Evolutionary conservation across 2,113 vertebrate species (phyloP).

Genomic region (Elanoides forficatus): DNA sequence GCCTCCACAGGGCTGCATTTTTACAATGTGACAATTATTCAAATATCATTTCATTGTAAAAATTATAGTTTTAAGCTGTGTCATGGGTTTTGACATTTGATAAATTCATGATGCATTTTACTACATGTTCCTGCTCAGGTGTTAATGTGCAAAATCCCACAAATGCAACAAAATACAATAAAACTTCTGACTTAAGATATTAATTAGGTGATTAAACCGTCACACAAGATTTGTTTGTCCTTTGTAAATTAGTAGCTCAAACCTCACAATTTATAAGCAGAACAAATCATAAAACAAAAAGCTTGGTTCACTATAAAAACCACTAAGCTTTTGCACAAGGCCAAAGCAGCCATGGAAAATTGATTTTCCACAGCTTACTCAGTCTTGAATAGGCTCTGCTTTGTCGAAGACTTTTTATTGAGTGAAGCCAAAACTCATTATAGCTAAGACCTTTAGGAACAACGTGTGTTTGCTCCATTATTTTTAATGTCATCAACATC

Average conservation of each 20-base stretch:
- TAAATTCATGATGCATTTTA: conserved; percentile 21
- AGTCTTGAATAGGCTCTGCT: background rate
- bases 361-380: conserved; percentile 6
- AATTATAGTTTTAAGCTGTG: conserved; percentile 30
- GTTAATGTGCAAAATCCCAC: conserved; percentile 21
- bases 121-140: background rate
- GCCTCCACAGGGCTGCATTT: background rate
- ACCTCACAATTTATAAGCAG: conserved; percentile 21
- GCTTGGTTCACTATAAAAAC: background rate
- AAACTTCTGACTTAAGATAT: conserved; percentile 36
- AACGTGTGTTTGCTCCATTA: background rate
- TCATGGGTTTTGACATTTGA: conserved; percentile 43
- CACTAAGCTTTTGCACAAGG: background rate
- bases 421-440: conserved; percentile 33
- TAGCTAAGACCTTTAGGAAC: background rate
- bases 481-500: conserved; percentile 22
- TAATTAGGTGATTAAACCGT: conserved; percentile 49
- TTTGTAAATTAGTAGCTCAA: conserved; percentile 38
- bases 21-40: conserved; percentile 9
- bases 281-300: conserved; percentile 47
- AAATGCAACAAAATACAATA: conserved; percentile 36
- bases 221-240: conserved; percentile 34
- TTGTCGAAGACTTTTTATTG: background rate
- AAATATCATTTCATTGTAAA: conserved; percentile 25
- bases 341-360: conserved; percentile 38